Evolutionary conservation across 2,113 vertebrate species (phyloP).

Genomic region (Sporophila hypoxantha): DNA sequence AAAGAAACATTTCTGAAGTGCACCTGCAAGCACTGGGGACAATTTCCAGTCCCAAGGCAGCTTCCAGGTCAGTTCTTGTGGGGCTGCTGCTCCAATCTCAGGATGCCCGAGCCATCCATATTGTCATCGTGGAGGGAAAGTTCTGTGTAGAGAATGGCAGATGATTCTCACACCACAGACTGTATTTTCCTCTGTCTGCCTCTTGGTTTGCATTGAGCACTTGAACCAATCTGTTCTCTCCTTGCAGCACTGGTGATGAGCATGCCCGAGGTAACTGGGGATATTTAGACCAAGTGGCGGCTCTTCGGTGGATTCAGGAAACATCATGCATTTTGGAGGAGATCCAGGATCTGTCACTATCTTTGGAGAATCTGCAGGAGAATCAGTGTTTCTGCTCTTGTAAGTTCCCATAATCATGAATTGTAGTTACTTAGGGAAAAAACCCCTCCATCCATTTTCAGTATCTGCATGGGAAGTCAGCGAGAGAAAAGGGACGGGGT

Average conservation of each 20-base stretch:
- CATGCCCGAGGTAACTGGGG: slow-evolving; percentile 81
- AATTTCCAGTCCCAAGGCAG: not conserved
- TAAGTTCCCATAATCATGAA: slow-evolving; percentile 39
- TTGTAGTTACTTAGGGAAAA: not conserved
- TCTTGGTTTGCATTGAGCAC: not conserved
- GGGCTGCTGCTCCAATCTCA: not conserved
- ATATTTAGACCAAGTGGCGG: slow-evolving; percentile 82
- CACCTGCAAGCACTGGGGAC: not conserved
- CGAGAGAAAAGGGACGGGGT: not conserved
- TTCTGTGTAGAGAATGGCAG: not conserved
- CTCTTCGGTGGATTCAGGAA: slow-evolving; percentile 84
- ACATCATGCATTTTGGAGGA: slow-evolving; percentile 84
- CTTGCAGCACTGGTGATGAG: slow-evolving; percentile 80
- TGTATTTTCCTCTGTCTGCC: not conserved
- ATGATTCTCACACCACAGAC: not conserved
- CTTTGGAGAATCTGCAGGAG: slow-evolving; percentile 85
- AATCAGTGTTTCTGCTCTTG: slow-evolving; percentile 78
- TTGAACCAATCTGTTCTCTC: not conserved
- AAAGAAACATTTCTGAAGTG: not conserved
- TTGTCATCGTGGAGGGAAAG: not conserved
- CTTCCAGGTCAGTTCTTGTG: not conserved
- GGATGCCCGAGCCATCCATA: not conserved
- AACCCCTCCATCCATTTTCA: not conserved
- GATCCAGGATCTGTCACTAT: slow-evolving; percentile 81
- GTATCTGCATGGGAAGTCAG: not conserved